Evolutionary conservation across 2,113 vertebrate species (phyloP), one percentile per base, ranked within the genome.

Genomic region (Lycaon pictus): DNA sequence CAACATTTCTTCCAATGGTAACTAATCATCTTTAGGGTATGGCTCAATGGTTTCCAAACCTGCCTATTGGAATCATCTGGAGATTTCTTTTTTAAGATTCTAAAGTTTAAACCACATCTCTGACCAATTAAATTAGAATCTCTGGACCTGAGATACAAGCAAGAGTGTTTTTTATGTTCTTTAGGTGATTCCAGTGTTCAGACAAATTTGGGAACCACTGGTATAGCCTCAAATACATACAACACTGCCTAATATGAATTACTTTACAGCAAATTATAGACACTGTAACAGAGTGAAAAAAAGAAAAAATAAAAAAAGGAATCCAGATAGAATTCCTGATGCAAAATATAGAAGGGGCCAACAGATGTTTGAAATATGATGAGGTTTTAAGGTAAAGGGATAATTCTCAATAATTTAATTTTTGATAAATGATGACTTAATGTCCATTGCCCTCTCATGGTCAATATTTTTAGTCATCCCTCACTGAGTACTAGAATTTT

Each of bases 41-140:
- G 37, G 17, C 10, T 58, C 22, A 23, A 8, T 11, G 5, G 1
- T 63, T 84, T 53, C 15, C 5, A 71, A 71, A 32, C 4, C 56
- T 58, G 69, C 5, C 48, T 56, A 65, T 22, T 95, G 56, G 23
- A 72, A 74, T 93, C 35, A 74, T 6, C 43, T 90, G 19, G 55
- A 43, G 3, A 29, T 17, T 69, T 3, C 12, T 63, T 20, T 55
- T 51, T 37, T 13, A 72, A 35, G 37, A 96, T 67, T 74, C 16
- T 32, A 74, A 80, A 37, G 43, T 27, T 7, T 56, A 93, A 37
- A 83, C 22, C 43, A 69, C 8, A 55, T 32, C 20, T 53, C 6
- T 80, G 25, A 72, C 10, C 51, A 97, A 90, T 88, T 95, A 65
- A 87, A 65, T 87, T 76, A 94, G 71, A 72, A 89, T 37, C 51